These are phyloP conservation scores for Listrodromus nycthemerus DNA, from an alignment of 2,888 invertebrate species.

Conservation along the genomic window DNA sequence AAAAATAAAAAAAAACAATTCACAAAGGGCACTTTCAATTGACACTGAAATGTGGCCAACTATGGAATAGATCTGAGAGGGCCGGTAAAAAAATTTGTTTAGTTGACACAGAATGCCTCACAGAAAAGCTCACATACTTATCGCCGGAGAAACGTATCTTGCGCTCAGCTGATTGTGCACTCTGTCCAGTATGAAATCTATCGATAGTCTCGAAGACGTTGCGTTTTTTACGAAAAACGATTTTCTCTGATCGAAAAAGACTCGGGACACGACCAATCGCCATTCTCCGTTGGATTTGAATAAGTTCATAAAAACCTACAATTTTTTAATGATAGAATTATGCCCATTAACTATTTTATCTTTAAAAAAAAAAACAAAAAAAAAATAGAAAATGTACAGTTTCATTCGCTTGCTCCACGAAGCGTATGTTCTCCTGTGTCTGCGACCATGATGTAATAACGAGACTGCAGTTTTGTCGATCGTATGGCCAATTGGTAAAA, in stretches of 20 bases:
- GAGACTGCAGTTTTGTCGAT: slow-evolving; percentile 10
- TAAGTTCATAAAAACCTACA: neutral
- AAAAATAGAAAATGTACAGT: neutral
- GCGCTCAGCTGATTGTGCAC: slow-evolving; percentile 86
- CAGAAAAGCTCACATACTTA: slow-evolving; percentile 75
- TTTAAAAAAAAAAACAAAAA: neutral
- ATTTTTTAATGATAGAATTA: neutral
- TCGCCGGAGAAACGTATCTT: slow-evolving; percentile 85
- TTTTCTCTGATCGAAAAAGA: slow-evolving; percentile 3
- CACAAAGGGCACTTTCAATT: no score
- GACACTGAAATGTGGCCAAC: no score
- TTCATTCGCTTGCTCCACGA: neutral
- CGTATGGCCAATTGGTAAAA: slow-evolving; percentile 76
- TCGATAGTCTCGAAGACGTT: slow-evolving; percentile 87
- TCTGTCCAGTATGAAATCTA: slow-evolving; percentile 86
- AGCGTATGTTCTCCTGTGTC: neutral
- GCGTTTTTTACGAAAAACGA: neutral
- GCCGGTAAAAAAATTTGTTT: no score
- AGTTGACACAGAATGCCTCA: no score
- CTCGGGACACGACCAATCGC: neutral
- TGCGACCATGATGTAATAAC: neutral
- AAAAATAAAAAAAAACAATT: no score
- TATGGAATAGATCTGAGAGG: no score
- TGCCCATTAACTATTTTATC: slow-evolving; percentile 69
- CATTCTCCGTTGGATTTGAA: neutral